Evolutionary conservation across 2,797 vertebrate species (phyloP).

Genomic region (Hydrocynus forskahlii): DNA sequence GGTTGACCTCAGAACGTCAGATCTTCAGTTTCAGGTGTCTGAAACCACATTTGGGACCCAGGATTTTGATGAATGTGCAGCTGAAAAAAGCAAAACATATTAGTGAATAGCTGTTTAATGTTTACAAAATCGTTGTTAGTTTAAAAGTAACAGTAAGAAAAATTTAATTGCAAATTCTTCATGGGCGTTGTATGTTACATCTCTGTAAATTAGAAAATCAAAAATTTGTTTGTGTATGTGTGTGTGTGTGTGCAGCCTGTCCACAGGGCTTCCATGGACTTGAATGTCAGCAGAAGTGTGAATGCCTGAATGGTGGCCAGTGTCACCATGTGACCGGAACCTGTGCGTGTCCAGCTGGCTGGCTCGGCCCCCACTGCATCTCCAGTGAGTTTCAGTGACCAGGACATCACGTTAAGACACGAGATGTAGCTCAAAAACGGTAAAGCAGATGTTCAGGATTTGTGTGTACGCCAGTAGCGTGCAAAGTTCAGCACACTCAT

Average conservation of each 20-base stretch:
- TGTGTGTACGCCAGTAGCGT: background rate
- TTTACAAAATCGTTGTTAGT: too few relatives aligned
- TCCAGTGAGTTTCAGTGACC: constrained; percentile 68
- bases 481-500: constrained; percentile 21
- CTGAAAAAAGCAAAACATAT: too few relatives aligned
- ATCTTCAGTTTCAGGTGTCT: too few relatives aligned
- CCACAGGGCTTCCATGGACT: constrained; percentile 81
- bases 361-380: constrained; percentile 72
- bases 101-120: too few relatives aligned
- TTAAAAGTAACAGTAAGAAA: background rate
- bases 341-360: constrained; percentile 77
- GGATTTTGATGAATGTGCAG: too few relatives aligned
- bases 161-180: background rate
- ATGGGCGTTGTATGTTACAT: background rate
- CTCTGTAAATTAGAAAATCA: background rate
- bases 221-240: background rate
- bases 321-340: constrained; percentile 72
- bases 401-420: constrained; percentile 11
- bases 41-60: too few relatives aligned
- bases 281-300: constrained; percentile 76
- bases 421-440: constrained; percentile 17
- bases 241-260: constrained; percentile 74
- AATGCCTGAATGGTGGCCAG: constrained; percentile 73
- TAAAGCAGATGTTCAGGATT: constrained; percentile 48
- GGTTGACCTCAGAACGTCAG: too few relatives aligned